Base-by-base conservation (phyloP, 1,140 invertebrate species). In the Drosophila navojoa region DNA sequence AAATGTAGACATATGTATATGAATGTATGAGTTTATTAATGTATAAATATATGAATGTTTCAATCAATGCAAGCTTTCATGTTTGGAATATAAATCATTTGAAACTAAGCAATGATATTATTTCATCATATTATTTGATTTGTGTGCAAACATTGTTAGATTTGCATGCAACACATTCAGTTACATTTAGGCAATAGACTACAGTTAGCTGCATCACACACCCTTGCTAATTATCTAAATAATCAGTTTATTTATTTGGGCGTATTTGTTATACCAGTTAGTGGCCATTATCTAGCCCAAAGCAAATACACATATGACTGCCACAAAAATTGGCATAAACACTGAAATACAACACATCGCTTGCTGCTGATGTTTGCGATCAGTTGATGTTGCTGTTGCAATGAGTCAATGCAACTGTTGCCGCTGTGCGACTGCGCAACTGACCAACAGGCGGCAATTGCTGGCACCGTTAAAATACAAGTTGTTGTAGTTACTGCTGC, bases 141-240 rank as follows among this genome's bases (percentile, higher is more conserved):
- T 32, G 32, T 32, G 1, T 32, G 32, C 6, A 9, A 7, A 7
- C 32, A 32, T 32, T 32, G 32, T 32, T 32, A 2, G 32, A 38
- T 38, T 38, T 38, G 11, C 35, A 47, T 47, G 13, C 19, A 29
- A 22, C 3, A 22, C 0, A 22, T 22, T 22, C 19, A 22, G 19
- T 22, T 22, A 22, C 19, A 22, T 22, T 22, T 3, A 22, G 19
- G 19, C 3, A 22, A 22, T 2, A 22, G 19, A 22, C 19, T 6
- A 38, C 35, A 38, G 35, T 6, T 38, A 13, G n/a, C 27, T 71
- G 81, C 10, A 63, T 85, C 75, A 32, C 70, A 85, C 60, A 53
- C 76, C 62, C 15, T 66, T 58, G 81, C 49, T 86, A 85, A 85
- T 86, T 74, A 60, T 29, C 38, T 58, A 57, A 19, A 27, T 66